These are phyloP conservation scores for Apis dorsata DNA, from an alignment of 1,140 invertebrate genomes.

Conservation along the genomic window DNA sequence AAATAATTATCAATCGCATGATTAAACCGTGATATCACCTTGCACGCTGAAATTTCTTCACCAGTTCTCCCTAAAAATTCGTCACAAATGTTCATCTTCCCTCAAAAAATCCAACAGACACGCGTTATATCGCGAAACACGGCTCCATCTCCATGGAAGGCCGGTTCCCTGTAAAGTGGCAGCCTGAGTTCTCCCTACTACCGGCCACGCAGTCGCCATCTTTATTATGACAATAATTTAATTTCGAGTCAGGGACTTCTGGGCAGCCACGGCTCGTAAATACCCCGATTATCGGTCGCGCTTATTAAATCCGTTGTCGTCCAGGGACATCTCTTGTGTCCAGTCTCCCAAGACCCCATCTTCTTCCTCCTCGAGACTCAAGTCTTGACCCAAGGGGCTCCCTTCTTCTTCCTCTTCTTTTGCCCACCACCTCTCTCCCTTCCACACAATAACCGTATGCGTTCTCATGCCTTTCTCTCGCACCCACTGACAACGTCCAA, in stretches of 20 bases:
- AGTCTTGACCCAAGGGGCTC: constrained; percentile 23
- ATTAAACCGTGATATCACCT: no score
- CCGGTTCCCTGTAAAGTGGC: constrained; percentile 3
- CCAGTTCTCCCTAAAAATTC: background rate
- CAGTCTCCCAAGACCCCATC: constrained; percentile 29
- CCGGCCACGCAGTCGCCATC: constrained; percentile 45
- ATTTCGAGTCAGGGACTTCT: constrained; percentile 60
- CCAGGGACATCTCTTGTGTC: constrained; percentile 45
- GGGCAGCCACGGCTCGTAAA: constrained; percentile 56
- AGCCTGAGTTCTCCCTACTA: background rate
- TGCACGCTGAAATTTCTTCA: no score
- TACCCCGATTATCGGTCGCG: constrained; percentile 61
- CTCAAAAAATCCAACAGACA: no score
- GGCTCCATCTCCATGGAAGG: background rate
- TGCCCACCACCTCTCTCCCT: constrained; percentile 26
- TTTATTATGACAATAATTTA: constrained; percentile 78
- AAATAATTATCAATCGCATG: no score
- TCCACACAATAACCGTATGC: constrained; percentile 36
- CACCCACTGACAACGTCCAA: constrained; percentile 47
- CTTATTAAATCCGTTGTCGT: constrained; percentile 74
- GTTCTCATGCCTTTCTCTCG: constrained; percentile 31
- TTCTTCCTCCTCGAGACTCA: constrained; percentile 29
- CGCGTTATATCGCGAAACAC: background rate
- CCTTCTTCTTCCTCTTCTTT: background rate
- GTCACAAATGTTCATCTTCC: background rate